These are phyloP conservation scores for Tetragnatha versicolor DNA, from an alignment of 1,140 invertebrate genomes.

Conservation along the genomic window DNA sequence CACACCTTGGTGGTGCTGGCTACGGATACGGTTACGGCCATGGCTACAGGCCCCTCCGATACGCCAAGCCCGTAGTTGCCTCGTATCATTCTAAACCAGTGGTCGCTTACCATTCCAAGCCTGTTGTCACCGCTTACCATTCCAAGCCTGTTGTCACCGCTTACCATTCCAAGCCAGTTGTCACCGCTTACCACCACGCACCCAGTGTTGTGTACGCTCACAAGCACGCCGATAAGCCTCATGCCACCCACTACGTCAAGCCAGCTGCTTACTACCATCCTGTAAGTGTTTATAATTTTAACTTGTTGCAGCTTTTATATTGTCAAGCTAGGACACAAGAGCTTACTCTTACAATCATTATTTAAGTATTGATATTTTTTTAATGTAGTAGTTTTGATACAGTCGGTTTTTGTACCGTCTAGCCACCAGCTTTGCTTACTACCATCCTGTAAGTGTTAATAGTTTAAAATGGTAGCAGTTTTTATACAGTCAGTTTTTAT, in stretches of 20 bases:
- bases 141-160: neutral
- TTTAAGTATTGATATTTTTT: too few relatives aligned
- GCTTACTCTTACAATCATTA: too few relatives aligned
- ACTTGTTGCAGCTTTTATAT: neutral
- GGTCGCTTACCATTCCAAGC: neutral
- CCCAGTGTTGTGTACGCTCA: slow-evolving; percentile 15
- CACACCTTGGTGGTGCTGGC: slow-evolving; percentile 10
- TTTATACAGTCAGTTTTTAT: neutral
- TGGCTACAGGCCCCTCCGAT: neutral
- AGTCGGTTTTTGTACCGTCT: too few relatives aligned
- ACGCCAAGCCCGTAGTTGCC: slow-evolving; percentile 13
- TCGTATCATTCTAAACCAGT: too few relatives aligned
- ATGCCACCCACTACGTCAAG: slow-evolving; percentile 26
- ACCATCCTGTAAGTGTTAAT: neutral
- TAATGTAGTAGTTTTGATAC: too few relatives aligned
- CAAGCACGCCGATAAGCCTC: slow-evolving; percentile 9
- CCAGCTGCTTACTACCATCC: neutral
- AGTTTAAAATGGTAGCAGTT: neutral
- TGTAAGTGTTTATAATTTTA: neutral
- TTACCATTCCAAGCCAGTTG: slow-evolving; percentile 1
- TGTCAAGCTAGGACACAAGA: too few relatives aligned
- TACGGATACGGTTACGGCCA: slow-evolving; percentile 3
- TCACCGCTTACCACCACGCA: neutral
- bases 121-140: neutral
- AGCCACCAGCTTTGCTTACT: too few relatives aligned